Base-by-base conservation (phyloP, 2,888 invertebrate species). In the Scaptomyza reducta region DNA sequence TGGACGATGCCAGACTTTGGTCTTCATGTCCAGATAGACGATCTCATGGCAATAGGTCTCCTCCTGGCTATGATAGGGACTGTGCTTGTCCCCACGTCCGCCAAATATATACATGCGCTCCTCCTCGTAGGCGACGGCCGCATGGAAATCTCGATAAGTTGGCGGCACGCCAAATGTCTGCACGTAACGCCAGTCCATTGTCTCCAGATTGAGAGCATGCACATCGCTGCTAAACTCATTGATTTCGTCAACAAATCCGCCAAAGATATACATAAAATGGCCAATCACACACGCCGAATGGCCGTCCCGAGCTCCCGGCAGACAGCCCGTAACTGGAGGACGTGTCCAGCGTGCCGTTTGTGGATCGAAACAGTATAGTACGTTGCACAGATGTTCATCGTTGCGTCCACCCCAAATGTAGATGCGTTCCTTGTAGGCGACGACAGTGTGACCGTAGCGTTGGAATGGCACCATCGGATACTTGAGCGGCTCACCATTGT, bases 331-430 rank as follows among this genome's bases (percentile, higher is more conserved):
- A 0, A 95, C 95, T 44, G 90, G 72, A 10, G 95, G 95, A 2
- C 93, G 93, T 16, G 93, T 94, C 96, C 96, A 96, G 83, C 93
- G 93, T 35, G 94, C 92, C 58, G 93, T 94, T 78, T 93, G 94
- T 10, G 96, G 95, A 91, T 98, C 95, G 90, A 96, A 98, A 86
- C 96, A 95, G 88, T 95, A 97, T 0, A 98, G 93, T 25, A 94
- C 94, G 84, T 96, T 95, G 91, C 97, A 97, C 6, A 97, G 80
- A 38, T 89, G 83, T 77, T 94, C 94, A 90, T 98, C 97, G 90
- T 98, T 98, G 71, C 98, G 93, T 3, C 98, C 98, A 51, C 98
- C 98, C 97, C 97, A 98, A 84, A 98, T 94, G 88, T 96, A 92
- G 14, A 94, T 94, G 91, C 95, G 95, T 46, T 95, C 94, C 40